These are phyloP conservation scores for Tragelaphus imberbis DNA, from an alignment of 2,113 vertebrate genomes.

Conservation along the genomic window DNA sequence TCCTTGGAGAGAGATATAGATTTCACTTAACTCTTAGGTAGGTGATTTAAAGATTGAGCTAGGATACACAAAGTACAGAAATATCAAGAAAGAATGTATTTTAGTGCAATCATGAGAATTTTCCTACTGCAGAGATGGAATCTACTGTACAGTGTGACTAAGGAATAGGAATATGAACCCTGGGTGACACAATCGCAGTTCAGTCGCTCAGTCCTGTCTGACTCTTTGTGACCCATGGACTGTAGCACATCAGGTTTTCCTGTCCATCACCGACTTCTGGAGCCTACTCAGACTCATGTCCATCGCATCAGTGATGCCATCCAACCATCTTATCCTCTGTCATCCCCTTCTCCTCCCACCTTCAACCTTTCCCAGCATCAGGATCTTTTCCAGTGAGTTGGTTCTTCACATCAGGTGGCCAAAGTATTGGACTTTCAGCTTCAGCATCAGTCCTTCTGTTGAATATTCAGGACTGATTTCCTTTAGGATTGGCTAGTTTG, in stretches of 20 bases:
- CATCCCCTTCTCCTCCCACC: rapidly evolving
- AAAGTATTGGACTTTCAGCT: background rate
- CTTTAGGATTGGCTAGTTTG: background rate
- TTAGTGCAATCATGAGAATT: background rate
- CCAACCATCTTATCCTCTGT: background rate
- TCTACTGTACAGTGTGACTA: background rate
- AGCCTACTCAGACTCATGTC: background rate
- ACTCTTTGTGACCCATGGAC: background rate
- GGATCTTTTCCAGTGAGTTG: background rate
- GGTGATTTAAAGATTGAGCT: background rate
- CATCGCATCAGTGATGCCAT: rapidly evolving
- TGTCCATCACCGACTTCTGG: background rate
- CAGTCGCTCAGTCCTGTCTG: background rate
- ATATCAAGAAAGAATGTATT: background rate
- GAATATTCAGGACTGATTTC: background rate
- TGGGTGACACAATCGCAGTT: background rate
- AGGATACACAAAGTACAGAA: background rate
- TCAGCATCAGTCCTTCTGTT: background rate
- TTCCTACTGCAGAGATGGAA: background rate
- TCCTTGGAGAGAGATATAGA: background rate
- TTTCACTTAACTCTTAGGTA: background rate
- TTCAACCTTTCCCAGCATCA: background rate
- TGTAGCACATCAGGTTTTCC: background rate
- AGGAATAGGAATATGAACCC: background rate
- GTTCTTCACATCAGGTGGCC: background rate